Base-by-base conservation (phyloP, 2,797 vertebrate genomes). In the Amphiprion clarkii region DNA sequence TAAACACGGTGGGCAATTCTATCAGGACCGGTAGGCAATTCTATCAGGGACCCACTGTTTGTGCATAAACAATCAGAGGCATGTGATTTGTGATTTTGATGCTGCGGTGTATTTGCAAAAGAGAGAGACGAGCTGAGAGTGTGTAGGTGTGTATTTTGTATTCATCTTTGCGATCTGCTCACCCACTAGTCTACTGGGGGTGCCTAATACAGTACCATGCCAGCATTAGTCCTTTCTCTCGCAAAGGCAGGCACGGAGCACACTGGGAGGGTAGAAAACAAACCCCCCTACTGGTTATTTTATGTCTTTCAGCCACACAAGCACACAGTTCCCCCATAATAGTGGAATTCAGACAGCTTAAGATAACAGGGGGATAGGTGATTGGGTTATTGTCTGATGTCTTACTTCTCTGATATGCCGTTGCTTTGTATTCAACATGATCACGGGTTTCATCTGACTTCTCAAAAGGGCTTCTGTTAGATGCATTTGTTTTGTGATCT, bases 51-150 rank as follows among this genome's bases (percentile, higher is more conserved):
- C 88, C 90, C 91, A 93, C 93, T 95, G 91, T 93, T 94, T 93
- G 93, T 94, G 93, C 93, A 94, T 93, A 94, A 94, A 94, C 93
- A 94, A 93, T 94, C 94, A 93, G 90, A 91, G 89, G 93, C 93
- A 92, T 94, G 94, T 93, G 94, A 94, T 94, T 94, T 94, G 93
- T 94, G 94, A 94, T 94, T 94, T 94, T 92, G 92, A 94, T 93
- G 92, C 92, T 82, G 91, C 78, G 79, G 91, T 87, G 91, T 92
- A 92, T 93, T 93, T 94, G 93, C 89, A 89, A 85, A 89, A 88
- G 91, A 92, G 88, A 88, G 92, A 90, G 87, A 89, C 71, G 79
- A 89, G 90, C 89, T 78, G 86, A 86, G 90, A 87, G 89, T 92
- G 90, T 94, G 92, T 95, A 92, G 90, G 90, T 94, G 90, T 93